Evolutionary conservation across 1,140 invertebrate species (phyloP), one percentile per base, ranked within the genome.

Genomic region (Heliconius congener): DNA sequence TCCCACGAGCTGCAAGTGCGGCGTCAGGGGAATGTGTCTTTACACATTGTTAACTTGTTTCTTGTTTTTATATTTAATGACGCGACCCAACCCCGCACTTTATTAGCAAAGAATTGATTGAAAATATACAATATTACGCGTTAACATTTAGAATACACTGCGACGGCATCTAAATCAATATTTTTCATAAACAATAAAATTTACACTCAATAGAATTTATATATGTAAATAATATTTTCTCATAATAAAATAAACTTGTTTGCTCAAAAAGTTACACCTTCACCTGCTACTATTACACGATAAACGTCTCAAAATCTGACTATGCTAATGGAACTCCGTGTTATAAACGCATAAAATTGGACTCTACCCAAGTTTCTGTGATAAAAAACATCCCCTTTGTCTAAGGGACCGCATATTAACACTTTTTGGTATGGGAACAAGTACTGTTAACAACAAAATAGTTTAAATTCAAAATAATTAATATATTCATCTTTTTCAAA

Each of bases 331-430:
- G 86, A 71, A 80, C 84, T 82, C 79, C 76, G 84, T 88, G 88
- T 88, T 88, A 83, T 87, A 84, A 81, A 83, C 84, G 85, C 85
- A 89, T 91, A 90, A 90, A 90, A 75, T 85, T 81, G 84, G 79
- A 78, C 82, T 83, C 79, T 84, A 85, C 60, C 79, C 77, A 82
- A 70, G 74, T 83, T 77, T 37, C 30, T 39, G 78, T n/a, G 75
- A 71, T 74, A 86, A 90, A 90, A 89, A 88, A 83, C 57, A 30
- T 74, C 84, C 84, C 87, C 86, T 91, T 88, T 89, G 87, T 88
- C 87, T 87, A 87, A 81, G 78, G 73, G 81, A 78, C 86, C 86
- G 87, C 84, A 82, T 84, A 88, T 90, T 90, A 91, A 87, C 89
- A 91, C 88, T 81, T 88, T 81, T 74, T 70, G 57, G 76, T 75